phyloP scores from a whole-genome alignment of 2,888 invertebrate genomes.

The Therioaphis trifolii region DNA sequence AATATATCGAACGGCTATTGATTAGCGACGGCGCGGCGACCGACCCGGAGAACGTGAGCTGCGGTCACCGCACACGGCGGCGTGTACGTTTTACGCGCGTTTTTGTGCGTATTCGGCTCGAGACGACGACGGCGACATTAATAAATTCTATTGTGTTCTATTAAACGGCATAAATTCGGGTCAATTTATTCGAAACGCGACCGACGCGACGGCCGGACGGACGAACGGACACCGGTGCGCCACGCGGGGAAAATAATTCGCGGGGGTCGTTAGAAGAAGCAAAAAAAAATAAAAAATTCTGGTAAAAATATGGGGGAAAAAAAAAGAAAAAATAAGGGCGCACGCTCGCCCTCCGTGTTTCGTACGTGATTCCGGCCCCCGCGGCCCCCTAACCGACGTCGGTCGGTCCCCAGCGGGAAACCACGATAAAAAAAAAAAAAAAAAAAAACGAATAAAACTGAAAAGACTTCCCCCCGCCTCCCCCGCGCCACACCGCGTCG shows the following conservation, averaged over 20 bases:
- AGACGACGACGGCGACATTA: no score
- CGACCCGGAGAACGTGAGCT: not conserved
- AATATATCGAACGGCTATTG: not conserved
- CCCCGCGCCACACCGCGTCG: no score
- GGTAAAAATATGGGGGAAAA: no score
- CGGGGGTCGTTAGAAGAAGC: not conserved
- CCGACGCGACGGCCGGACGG: not conserved
- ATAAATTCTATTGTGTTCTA: no score
- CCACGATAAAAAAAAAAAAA: not conserved
- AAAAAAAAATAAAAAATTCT: not conserved
- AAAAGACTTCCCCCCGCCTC: not conserved
- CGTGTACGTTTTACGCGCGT: no score
- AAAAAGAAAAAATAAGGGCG: not conserved
- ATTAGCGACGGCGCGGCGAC: not conserved
- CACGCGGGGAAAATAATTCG: not conserved
- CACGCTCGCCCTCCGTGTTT: not conserved
- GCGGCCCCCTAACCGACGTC: not conserved
- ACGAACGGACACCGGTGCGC: no score
- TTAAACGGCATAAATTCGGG: not conserved
- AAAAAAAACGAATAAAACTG: not conserved
- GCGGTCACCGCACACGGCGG: not conserved
- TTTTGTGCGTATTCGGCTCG: no score
- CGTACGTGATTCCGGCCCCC: not conserved
- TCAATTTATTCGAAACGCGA: not conserved
- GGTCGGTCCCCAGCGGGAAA: not conserved